Conservation (phyloP, 1,140 invertebrate species). For the Ridgeia piscesae region DNA sequence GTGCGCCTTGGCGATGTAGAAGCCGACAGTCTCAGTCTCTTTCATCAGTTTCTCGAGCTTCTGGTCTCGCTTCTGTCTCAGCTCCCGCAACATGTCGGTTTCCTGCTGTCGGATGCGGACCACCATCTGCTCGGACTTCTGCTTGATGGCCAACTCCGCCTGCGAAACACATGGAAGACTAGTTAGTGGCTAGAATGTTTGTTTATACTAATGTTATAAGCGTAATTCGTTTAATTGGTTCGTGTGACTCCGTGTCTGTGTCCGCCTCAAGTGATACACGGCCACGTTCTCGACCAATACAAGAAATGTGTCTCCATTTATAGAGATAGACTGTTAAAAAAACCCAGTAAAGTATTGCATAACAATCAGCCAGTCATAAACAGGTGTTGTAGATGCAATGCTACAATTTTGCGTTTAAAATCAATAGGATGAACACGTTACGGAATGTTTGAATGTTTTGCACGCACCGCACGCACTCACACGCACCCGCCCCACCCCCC, state of each 20-base stretch:
- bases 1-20: conserved; percentile 13
- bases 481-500: no score
- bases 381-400: no score
- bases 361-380: no score
- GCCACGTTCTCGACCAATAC: not conserved
- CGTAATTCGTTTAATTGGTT: not conserved
- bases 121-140: conserved; percentile 19
- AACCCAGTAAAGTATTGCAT: no score
- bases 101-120: conserved; percentile 19
- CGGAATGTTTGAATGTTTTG: no score
- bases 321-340: not conserved
- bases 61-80: conserved; percentile 10
- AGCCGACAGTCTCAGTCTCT: conserved; percentile 20
- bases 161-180: not conserved
- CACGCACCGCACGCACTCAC: no score
- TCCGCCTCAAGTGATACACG: not conserved
- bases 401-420: no score
- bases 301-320: not conserved
- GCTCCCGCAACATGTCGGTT: conserved; percentile 14
- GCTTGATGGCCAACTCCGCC: conserved; percentile 24
- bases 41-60: conserved; percentile 23
- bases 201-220: not conserved
- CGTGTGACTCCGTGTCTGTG: no score
- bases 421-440: no score
- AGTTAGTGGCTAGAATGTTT: not conserved